Conservation (phyloP, 1,140 invertebrate species). For the Thaumetopoea pityocampa region DNA sequence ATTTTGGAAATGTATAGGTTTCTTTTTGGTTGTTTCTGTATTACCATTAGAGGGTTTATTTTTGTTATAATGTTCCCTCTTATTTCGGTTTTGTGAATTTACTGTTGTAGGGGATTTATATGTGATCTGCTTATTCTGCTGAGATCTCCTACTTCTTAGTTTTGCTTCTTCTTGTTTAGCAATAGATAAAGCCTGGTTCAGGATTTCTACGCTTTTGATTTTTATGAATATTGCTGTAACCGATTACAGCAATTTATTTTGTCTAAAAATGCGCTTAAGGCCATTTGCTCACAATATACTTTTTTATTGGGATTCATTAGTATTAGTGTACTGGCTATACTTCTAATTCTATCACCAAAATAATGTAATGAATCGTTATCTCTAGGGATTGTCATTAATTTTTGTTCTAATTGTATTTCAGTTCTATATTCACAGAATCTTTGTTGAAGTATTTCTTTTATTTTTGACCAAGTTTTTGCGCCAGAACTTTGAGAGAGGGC, state of each 20-base stretch:
- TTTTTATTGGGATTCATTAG: constrained; percentile 2
- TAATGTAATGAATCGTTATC: constrained; percentile 7
- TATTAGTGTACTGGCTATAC: constrained; percentile 8
- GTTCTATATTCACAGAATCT: constrained; percentile 15
- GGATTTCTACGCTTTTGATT: constrained; percentile 6
- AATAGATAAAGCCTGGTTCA: background rate
- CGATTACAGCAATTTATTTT: constrained; percentile 13
- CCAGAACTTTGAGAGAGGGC: constrained; percentile 13
- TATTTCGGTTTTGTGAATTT: too few relatives aligned
- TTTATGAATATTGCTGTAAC: constrained; percentile 11
- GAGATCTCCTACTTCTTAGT: background rate
- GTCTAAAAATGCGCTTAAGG: constrained; percentile 11
- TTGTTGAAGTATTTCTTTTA: constrained; percentile 4
- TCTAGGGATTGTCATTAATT: constrained; percentile 5
- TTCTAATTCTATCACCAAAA: constrained; percentile 16
- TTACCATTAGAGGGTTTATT: too few relatives aligned
- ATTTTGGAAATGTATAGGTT: too few relatives aligned
- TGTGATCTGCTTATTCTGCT: background rate
- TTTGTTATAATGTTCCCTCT: too few relatives aligned
- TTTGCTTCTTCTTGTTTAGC: constrained; percentile 2
- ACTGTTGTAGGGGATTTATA: too few relatives aligned
- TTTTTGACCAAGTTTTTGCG: constrained; percentile 16
- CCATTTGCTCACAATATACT: constrained; percentile 20
- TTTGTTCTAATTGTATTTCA: constrained; percentile 7
- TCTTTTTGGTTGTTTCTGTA: too few relatives aligned